Percentiles rank a stretch among this genome's conserved stretches.
phyloP scores from a whole-genome alignment of 2,888 invertebrate genomes.

The Nymphalis urticae region DNA sequence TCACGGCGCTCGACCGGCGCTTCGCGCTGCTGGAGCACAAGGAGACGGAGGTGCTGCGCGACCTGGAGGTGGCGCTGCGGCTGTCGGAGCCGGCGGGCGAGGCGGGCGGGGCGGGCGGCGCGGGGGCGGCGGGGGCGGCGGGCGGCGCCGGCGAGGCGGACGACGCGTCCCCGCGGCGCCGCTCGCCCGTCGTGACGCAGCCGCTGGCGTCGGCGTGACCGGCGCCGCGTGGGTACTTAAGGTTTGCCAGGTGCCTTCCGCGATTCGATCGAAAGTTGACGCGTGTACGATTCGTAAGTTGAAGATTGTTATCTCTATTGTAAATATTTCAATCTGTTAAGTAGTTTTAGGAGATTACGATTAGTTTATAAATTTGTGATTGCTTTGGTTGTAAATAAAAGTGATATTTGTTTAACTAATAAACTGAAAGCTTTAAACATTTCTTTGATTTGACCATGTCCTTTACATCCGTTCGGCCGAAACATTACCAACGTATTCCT shows the following conservation, averaged over 20 bases:
- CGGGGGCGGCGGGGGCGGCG: conserved; percentile 70
- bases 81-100: conserved; percentile 74
- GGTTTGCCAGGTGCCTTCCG: conserved; percentile 43
- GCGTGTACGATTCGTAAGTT: conserved; percentile 52
- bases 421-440: conserved; percentile 73
- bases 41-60: conserved; percentile 95
- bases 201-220: conserved; percentile 68
- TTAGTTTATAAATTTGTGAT: conserved; percentile 79
- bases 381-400: conserved; percentile 81
- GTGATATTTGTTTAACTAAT: conserved; percentile 82
- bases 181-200: conserved; percentile 80
- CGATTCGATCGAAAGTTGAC: conserved; percentile 43
- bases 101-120: conserved; percentile 68
- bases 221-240: conserved; percentile 37
- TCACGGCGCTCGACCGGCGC: conserved; percentile 91
- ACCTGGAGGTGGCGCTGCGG: conserved; percentile 92
- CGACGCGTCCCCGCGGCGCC: conserved; percentile 79
- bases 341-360: conserved; percentile 79
- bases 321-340: conserved; percentile 80
- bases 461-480: background rate
- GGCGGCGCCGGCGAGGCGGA: conserved; percentile 72
- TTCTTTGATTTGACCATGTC: conserved; percentile 32
- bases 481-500: too few relatives aligned
- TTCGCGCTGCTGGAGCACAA: conserved; percentile 96
- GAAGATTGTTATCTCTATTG: conserved; percentile 77